Base-by-base conservation (phyloP, 2,113 vertebrate species). In the Okapia johnstoni region DNA sequence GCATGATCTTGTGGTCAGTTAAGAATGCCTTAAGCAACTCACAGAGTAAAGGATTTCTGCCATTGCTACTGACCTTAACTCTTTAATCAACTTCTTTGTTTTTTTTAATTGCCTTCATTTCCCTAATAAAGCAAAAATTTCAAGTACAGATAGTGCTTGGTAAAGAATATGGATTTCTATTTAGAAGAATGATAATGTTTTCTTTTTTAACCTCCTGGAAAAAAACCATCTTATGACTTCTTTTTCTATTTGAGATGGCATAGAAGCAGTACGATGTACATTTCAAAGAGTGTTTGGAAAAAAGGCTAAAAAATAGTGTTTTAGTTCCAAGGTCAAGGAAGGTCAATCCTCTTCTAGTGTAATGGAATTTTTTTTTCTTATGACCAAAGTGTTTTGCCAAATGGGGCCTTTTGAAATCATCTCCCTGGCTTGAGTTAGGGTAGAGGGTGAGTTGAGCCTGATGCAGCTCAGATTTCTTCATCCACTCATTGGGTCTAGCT, bases 1-100 rank as follows among this genome's bases (percentile, higher is more conserved):
- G 97, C 97, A 97, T 98, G 98, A 99, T 99, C 98, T 98, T 98
- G 97, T 97, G 98, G 98, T 98, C 98, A 98, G 98, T 92, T 94
- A 98, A 98, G 98, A 98, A 97, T 97, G 97, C 80, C 95, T 98
- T 98, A 98, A 98, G 98, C 98, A 99, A 99, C 93, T 87, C 16
- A 43, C 61, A 92, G 96, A 57, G 19, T 81, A 63, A 21, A 84
- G 85, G 95, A 97, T 97, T 98, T 98, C 97, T 98, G 98, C 98
- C 96, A 60, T 73, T 85, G 88, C 93, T 48, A 6, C 87, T 66
- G 96, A 57, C 66, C 26, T 96, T 85, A 92, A 96, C 95, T 95
- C 81, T 94, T 94, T 86, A 93, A 25, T 63, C 48, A 43, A 30
- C 87, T 85, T 43, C 52, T 66, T 50, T 52, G 7, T 86, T 93